These are phyloP conservation scores for Sialia sialis DNA, from an alignment of 2,113 vertebrate genomes.

Conservation along the genomic window DNA sequence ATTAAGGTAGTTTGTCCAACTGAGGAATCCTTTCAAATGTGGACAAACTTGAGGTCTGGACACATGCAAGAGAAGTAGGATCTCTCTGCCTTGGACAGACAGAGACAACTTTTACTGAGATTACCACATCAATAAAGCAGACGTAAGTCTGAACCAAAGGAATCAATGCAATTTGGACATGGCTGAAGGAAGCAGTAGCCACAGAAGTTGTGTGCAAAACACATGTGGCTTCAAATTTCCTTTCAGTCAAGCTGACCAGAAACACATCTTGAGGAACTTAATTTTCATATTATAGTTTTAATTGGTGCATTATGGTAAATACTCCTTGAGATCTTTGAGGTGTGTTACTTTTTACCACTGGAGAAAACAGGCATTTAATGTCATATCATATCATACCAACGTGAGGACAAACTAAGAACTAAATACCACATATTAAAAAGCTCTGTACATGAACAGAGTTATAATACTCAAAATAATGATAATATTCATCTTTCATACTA, in stretches of 20 bases:
- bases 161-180: neutral
- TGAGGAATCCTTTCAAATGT: neutral
- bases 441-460: neutral
- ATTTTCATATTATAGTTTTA: constrained; percentile 18
- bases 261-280: neutral
- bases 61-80: neutral
- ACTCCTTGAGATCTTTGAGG: constrained; percentile 29
- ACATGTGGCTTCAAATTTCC: neutral
- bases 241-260: neutral
- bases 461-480: neutral
- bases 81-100: neutral
- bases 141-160: neutral
- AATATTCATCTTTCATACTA: neutral
- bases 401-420: neutral
- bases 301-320: constrained; percentile 52
- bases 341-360: neutral
- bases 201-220: neutral
- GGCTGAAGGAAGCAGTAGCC: neutral
- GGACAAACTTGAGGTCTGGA: constrained; percentile 6
- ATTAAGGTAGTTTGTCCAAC: neutral
- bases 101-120: neutral
- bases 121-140: neutral
- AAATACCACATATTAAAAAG: neutral
- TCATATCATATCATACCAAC: neutral
- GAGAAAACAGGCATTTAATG: neutral